phyloP scores from a whole-genome alignment of 1,140 invertebrate species.

The Drosophila grimshawi region DNA sequence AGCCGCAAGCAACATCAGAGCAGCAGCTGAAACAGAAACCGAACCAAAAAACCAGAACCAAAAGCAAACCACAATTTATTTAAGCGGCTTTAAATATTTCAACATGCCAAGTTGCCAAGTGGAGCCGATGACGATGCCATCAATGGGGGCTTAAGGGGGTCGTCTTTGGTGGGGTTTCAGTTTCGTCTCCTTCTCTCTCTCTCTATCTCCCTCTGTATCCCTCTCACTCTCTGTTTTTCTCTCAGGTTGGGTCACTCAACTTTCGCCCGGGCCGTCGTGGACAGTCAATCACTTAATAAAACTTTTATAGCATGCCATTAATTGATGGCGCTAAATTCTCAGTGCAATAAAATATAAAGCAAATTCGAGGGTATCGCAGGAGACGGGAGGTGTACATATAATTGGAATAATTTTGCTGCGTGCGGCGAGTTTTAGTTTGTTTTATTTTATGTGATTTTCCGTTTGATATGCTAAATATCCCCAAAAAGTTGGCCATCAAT shows the following conservation, averaged over 20 bases:
- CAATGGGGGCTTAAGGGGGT: conserved; percentile 4
- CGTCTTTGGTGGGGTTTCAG: conserved; percentile 12
- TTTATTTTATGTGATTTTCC: conserved; percentile 31
- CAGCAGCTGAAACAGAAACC: neutral
- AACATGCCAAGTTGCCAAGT: conserved; percentile 69
- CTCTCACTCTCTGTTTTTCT: neutral
- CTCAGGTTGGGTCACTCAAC: conserved; percentile 63
- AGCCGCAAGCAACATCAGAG: conserved; percentile 8
- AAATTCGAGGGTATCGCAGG: conserved; percentile 17
- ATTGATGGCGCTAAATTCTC: conserved; percentile 66
- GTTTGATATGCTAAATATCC: conserved; percentile 38
- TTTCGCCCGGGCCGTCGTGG: conserved; percentile 29
- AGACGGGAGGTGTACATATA: conserved; percentile 4
- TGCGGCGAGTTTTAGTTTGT: conserved; percentile 2
- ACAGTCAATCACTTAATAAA: conserved; percentile 80
- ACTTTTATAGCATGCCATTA: conserved; percentile 79
- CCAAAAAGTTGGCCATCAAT: conserved; percentile 71
- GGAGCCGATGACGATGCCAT: conserved; percentile 25
- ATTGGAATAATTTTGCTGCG: conserved; percentile 38
- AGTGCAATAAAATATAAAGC: conserved; percentile 50
- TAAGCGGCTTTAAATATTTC: conserved; percentile 83
- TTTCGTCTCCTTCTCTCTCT: conserved; percentile 3
- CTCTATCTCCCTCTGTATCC: neutral
- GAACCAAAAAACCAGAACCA: conserved; percentile 22
- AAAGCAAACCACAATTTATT: conserved; percentile 75